Conservation (phyloP, 1,140 invertebrate species). For the Calycopis cecrops region DNA sequence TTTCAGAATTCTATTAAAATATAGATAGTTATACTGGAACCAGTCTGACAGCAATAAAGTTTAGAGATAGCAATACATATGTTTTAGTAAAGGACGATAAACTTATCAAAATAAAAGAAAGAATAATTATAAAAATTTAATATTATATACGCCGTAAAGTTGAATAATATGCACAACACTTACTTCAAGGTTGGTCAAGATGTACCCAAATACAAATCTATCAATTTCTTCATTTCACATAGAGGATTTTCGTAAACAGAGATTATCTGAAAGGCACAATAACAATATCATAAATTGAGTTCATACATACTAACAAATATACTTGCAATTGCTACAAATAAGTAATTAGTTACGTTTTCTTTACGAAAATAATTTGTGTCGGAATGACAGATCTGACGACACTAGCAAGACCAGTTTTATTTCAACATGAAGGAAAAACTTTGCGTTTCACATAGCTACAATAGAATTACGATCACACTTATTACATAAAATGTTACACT, state of each 20-base stretch:
- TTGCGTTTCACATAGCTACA: slow-evolving; percentile 23
- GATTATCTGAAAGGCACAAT: slow-evolving; percentile 44
- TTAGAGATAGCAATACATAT: too few relatives aligned
- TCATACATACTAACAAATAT: slow-evolving; percentile 2
- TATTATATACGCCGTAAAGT: not conserved
- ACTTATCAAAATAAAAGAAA: too few relatives aligned
- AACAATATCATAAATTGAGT: not conserved
- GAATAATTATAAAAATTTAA: too few relatives aligned
- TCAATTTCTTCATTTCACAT: slow-evolving; percentile 59
- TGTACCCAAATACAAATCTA: slow-evolving; percentile 54
- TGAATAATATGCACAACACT: slow-evolving; percentile 35
- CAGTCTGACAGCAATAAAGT: not conserved
- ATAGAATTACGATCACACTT: slow-evolving; percentile 21
- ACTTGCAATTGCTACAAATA: not conserved
- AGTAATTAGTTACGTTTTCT: slow-evolving; percentile 33
- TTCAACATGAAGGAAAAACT: slow-evolving; percentile 45
- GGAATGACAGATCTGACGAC: slow-evolving; percentile 70
- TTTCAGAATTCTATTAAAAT: too few relatives aligned
- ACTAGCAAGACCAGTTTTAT: slow-evolving; percentile 63
- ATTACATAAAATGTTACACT: slow-evolving; percentile 23
- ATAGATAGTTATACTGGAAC: not conserved
- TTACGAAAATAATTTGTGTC: slow-evolving; percentile 42
- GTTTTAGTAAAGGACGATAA: too few relatives aligned
- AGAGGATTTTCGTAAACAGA: slow-evolving; percentile 33
- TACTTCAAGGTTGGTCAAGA: slow-evolving; percentile 73